Evolutionary conservation across 2,888 invertebrate genomes (phyloP).

Genomic region (Leptinotarsa peninsularis): DNA sequence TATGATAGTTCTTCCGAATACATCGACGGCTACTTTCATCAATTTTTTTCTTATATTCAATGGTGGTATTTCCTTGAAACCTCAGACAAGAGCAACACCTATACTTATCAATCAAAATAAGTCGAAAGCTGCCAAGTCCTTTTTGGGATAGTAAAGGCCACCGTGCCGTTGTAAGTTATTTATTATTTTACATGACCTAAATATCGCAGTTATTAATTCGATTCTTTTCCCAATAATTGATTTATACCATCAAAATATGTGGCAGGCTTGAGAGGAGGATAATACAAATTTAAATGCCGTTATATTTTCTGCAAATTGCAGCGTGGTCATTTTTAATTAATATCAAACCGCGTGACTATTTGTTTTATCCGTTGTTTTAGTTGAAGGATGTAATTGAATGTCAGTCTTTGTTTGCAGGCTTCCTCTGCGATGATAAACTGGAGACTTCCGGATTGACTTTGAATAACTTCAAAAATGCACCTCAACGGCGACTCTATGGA

Average conservation of each 20-base stretch:
- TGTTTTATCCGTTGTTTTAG: neutral
- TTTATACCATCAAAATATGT: too few species aligned
- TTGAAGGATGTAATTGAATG: neutral
- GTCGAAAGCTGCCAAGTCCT: slow-evolving; percentile 34
- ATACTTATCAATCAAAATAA: neutral
- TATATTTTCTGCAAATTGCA: too few species aligned
- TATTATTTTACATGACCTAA: slow-evolving; percentile 34
- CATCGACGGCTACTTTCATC: neutral
- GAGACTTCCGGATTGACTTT: slow-evolving; percentile 12
- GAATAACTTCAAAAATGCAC: slow-evolving; percentile 54
- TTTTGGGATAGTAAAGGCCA: slow-evolving; percentile 39
- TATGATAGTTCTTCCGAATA: too few species aligned
- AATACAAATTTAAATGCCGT: too few species aligned
- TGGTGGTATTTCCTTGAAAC: neutral
- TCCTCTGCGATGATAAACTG: slow-evolving; percentile 22
- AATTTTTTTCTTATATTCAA: neutral
- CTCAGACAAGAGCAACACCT: neutral
- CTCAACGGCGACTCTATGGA: slow-evolving; percentile 63
- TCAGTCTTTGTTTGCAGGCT: slow-evolving; percentile 29
- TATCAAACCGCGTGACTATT: neutral
- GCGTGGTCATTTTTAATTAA: too few species aligned
- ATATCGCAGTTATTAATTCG: slow-evolving; percentile 29
- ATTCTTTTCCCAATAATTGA: slow-evolving; percentile 17
- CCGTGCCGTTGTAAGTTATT: slow-evolving; percentile 29
- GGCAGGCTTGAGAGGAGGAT: too few species aligned